phyloP scores from a whole-genome alignment of 2,113 vertebrate species.

The Catagonus wagneri region DNA sequence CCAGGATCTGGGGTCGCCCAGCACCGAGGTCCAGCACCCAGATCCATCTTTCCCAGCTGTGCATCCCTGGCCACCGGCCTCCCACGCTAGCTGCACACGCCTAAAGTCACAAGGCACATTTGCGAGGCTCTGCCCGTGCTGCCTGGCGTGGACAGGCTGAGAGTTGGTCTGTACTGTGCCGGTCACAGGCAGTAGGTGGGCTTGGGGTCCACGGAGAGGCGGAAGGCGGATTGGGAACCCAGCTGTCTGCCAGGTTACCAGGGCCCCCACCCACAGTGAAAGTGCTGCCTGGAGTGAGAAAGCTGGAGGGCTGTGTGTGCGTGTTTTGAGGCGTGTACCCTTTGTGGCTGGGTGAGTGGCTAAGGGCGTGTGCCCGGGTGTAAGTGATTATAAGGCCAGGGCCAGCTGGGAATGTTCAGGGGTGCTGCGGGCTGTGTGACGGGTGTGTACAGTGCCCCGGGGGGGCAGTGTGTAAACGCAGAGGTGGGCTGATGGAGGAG shows the following conservation, averaged over 20 bases:
- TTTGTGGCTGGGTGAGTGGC: background rate
- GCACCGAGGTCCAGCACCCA: background rate
- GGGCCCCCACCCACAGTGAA: background rate
- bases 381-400: fast-evolving
- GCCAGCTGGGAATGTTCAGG: no score
- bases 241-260: background rate
- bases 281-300: background rate
- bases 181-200: background rate
- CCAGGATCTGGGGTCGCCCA: background rate
- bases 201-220: no score
- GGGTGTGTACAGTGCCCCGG: background rate
- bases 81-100: background rate
- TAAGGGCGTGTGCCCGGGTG: fast-evolving
- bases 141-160: background rate
- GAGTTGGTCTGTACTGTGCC: background rate
- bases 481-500: background rate
- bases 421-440: no score
- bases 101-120: background rate
- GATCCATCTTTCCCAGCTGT: background rate
- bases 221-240: background rate
- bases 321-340: background rate
- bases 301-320: fast-evolving
- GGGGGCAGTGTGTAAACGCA: background rate
- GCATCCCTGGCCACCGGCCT: no score
- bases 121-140: background rate